These are phyloP conservation scores for Caerostris darwini DNA, from an alignment of 1,140 invertebrate species.

Conservation along the genomic window DNA sequence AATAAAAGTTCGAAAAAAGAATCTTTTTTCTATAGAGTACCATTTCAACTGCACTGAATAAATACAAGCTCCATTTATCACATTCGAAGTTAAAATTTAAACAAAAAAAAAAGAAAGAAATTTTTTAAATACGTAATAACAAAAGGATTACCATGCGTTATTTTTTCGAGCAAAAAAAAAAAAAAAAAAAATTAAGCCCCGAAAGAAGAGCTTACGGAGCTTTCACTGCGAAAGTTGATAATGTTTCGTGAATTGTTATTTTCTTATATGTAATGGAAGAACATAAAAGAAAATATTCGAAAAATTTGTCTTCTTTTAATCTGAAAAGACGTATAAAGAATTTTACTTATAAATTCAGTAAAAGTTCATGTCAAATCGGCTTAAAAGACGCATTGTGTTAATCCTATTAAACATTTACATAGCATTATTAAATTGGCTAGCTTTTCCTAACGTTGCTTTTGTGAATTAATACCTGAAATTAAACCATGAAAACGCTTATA, in stretches of 20 bases:
- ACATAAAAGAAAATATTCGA: not conserved
- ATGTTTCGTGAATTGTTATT: constrained; percentile 4
- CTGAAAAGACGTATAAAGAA: not conserved
- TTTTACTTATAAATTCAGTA: not conserved
- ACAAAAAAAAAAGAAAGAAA: not conserved
- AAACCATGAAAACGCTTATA: not conserved
- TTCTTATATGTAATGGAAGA: not conserved
- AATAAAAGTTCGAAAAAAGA: not conserved
- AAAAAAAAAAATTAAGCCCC: not conserved
- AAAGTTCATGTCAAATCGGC: not conserved
- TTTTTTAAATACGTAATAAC: constrained; percentile 30
- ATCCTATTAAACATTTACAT: not conserved
- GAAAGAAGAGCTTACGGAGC: not conserved
- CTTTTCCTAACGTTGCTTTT: not conserved
- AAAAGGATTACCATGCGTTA: constrained; percentile 8
- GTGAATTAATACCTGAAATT: not conserved
- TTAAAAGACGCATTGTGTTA: not conserved
- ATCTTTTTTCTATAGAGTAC: not conserved
- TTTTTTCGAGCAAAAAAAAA: not conserved
- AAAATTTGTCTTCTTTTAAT: not conserved
- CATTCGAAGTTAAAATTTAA: not conserved
- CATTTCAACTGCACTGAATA: not conserved
- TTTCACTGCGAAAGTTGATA: not conserved
- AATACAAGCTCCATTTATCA: not conserved
- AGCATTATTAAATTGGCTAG: not conserved